Evolutionary conservation across 2,888 invertebrate genomes (phyloP), one percentile per base, ranked within the genome.

Genomic region (Hirtodrosophila confusa): DNA sequence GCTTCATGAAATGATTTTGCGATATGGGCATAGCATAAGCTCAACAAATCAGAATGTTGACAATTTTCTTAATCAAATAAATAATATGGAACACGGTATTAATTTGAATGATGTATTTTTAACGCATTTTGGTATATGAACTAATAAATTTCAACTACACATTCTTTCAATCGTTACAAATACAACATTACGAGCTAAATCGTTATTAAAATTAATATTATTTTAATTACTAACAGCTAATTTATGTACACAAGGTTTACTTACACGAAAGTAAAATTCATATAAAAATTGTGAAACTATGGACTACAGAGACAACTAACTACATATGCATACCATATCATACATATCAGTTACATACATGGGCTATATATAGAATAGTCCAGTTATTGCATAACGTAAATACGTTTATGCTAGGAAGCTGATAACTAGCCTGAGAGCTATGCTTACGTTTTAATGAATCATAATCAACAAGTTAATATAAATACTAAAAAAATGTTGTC

Each of bases 61-160:
- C 17, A 17, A 17, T 17, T 17, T 17, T 17, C 17, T 17, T 17
- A 1, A 17, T 17, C 17, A 17, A 17, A 1, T 17, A 27, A 27
- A 27, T 27, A 27, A 27, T 27, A 5, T 61, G 9, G 11, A 43
- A 39, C 36, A 61, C 33, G 4, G 0, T 45, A 48, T 35, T 60
- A n/a, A 37, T 66, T 61, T 41, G 9, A 67, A 49, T 67, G 24
- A 64, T 78, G 40, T 86, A 77, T 80, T 86, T 79, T 56, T 51
- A 85, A 63, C 78, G 65, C 56, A 37, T 47, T 72, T 84, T 69
- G 72, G 68, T 64, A 67, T 80, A 69, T 62, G 51, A 53, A 54
- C 72, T 75, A 75, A 66, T 66, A 51, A 74, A 80, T 73, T 87
- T 85, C 47, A 75, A 62, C 82, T 87, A 80, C 75, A 71, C 54